Conservation (phyloP, 2,113 vertebrate species). For the Lonchura striata region DNA sequence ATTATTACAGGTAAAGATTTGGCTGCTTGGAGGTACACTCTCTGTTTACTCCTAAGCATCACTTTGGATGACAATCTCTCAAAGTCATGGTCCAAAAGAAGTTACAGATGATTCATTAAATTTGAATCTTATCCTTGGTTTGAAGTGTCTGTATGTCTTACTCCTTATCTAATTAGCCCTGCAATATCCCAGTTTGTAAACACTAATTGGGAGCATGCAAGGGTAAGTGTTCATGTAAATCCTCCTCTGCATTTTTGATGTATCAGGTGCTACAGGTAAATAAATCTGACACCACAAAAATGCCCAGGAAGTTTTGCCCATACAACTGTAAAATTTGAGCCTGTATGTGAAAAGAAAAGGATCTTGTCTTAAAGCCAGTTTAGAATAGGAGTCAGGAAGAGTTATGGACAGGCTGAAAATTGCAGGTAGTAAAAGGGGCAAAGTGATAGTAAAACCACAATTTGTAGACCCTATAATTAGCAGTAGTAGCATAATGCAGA, state of each 20-base stretch:
- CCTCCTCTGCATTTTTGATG: background rate
- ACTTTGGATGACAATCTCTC: background rate
- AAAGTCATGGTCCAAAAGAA: background rate
- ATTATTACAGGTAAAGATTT: background rate
- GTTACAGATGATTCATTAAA: background rate
- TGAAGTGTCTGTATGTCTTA: background rate
- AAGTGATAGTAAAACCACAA: background rate
- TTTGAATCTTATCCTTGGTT: background rate
- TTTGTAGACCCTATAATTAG: slow-evolving; percentile 25
- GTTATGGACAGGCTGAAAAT: background rate
- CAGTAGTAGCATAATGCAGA: background rate
- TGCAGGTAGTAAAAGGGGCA: background rate
- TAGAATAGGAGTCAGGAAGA: background rate
- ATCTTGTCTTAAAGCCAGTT: background rate
- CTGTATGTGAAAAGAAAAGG: background rate
- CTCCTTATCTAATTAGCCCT: slow-evolving; percentile 4
- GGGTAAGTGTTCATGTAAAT: background rate
- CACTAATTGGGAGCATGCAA: background rate
- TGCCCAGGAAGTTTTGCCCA: background rate
- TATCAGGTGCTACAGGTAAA: background rate
- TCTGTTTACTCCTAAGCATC: background rate
- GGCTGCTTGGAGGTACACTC: background rate
- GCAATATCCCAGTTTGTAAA: background rate
- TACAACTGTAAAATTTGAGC: background rate
- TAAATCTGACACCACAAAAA: background rate